Evolutionary conservation across 2,888 invertebrate genomes (phyloP), one percentile per base, ranked within the genome.

Genomic region (Ametastegia equiseti): DNA sequence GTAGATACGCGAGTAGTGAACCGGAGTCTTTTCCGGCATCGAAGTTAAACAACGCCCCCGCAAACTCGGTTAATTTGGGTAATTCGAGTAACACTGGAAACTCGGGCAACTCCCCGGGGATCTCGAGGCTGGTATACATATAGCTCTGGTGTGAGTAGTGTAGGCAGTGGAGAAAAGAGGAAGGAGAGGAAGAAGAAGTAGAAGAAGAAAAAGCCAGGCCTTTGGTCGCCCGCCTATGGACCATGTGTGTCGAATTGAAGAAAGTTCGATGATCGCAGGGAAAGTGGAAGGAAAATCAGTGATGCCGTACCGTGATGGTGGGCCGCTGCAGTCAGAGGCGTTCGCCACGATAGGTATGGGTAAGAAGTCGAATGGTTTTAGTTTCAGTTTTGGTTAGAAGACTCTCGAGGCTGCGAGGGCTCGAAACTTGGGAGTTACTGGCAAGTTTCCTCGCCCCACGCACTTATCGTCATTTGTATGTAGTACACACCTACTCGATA

Each of bases 1-100:
- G 73, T n/a, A 33, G 54, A 36, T 9, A 9, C 19, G 23, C 54
- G 54, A 9, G 54, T n/a, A n/a, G n/a, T n/a, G n/a, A n/a, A n/a
- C n/a, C n/a, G 11, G 54, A 54, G 36, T 54, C 30, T 75, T 75
- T 36, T 23, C 36, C 36, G 75, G 33, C 19, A 54, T 75, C 54
- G 75, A 75, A 75, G 75, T 75, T 75, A 54, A 54, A 75, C 75
- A 75, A 47, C 75, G 75, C 23, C 75, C 54, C 75, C 36, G 33
- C 75, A 75, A 75, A 75, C 50, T 75, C 54, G 30, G 75, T 54
- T 75, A 54, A 75, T 75, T 54, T 54, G 75, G 23, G 54, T 75
- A 75, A 54, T 75, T 75, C 54, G 33, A 75, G 54, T 75, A 54
- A 75, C 54, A 36, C 9, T 54, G 36, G 54, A 50, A 75, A 75